Evolutionary conservation across 2,113 vertebrate genomes (phyloP), one percentile per base, ranked within the genome.

Genomic region (Takifugu flavidus): DNA sequence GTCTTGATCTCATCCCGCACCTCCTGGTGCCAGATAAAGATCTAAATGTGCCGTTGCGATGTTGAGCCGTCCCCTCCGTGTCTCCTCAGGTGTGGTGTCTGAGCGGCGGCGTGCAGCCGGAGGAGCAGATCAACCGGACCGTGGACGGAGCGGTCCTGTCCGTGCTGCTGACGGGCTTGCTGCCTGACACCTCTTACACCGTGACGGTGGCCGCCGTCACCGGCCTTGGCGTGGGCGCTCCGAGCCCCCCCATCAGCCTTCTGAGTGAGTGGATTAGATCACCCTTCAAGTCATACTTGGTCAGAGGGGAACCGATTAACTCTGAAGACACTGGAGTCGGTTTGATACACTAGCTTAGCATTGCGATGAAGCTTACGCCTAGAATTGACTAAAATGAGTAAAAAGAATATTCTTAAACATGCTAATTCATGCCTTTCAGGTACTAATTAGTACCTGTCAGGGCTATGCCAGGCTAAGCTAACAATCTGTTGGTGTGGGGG

Each of bases 51-150:
- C 42, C 6, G 42, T 43, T 13, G 6, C 6, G 13, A 43, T 47
- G 12, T n/a, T n/a, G 14, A 14, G 13, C 45, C n/a, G 13, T n/a
- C 45, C 15, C 5, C 42, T 62, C 20, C 25, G 0, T 68, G 31
- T 76, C 7, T 61, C n/a, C 0, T 54, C 78, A 99, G 96, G 91
- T 99, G 52, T 98, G 94, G 95, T 97, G 95, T 82, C 65, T 96
- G 80, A 90, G 91, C 64, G 93, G 94, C 0, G 90, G 91, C 31
- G 83, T 88, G 56, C 92, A 91, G 25, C 88, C 87, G 34, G 92
- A 92, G 52, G 92, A 89, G 75, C 93, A 95, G 78, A 89, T 95
- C 72, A 99, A 99, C 85, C 87, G 90, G 72, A 96, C 93, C 0
- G 93, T 93, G 62, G 92, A 93, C 2, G 93, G 94, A 39, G 86